Base-by-base conservation (phyloP, 2,113 vertebrate species). In the Aplodontia rufa region DNA sequence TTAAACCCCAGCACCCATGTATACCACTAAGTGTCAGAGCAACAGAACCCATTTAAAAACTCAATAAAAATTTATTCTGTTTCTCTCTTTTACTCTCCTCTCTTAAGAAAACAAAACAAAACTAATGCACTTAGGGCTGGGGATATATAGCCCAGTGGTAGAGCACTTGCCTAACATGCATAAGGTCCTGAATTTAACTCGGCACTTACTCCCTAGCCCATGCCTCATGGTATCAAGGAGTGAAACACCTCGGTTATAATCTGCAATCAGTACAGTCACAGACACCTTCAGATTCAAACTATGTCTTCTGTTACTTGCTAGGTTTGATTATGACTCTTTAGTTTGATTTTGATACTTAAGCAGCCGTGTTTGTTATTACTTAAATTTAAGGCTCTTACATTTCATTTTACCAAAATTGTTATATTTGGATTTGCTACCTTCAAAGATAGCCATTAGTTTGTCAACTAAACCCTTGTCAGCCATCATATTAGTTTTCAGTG, bases 321-420 rank as follows among this genome's bases (percentile, higher is more conserved):
- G 42, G 87, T 75, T 90, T 92, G 80, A n/a, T 75, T 87, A n/a
- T 95, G 45, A 22, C 47, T 87, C 7, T 83, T 64, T 78, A 40
- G 26, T 72, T 72, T 82, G 51, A 40, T 92, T 83, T 87, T 92
- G 88, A 71, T 78, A 47, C 14, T 5, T 71, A 49, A n/a, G 35
- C 30, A n/a, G 35, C 30, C 37, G 22, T 83, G 4, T 79, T 85
- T 85, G 35, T 37, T 83, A 40, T 66, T 87, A 71, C 69, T 53
- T 97, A 85, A 60, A 45, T 81, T 53, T 79, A 90, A 87, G n/a
- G 10, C 69, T n/a, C 40, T 87, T 87, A 87, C 6, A 66, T 96
- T 87, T 78, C 40, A 60, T 66, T 71, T 95, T 42, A 90, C 51
- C 45, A 51, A 37, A 79, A 80, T 83, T 72, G 62, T 32, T 37